Evolutionary conservation across 2,797 vertebrate species (phyloP).

Genomic region (Hippopotamyrus pictus): DNA sequence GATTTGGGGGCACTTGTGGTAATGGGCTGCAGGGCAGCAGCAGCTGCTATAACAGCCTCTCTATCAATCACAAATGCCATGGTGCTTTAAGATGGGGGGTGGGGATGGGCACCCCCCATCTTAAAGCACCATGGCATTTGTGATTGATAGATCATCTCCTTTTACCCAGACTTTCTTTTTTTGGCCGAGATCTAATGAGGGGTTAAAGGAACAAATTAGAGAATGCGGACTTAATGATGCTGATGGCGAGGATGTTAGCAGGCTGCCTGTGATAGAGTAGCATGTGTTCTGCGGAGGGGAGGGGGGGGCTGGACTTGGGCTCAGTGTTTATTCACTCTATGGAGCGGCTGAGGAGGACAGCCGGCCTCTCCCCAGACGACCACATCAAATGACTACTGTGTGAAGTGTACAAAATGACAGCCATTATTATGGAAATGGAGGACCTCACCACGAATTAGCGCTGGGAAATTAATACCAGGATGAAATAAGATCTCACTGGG

Average conservation of each 20-base stretch:
- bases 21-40: conserved; percentile 10
- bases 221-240: conserved; percentile 19
- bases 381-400: not conserved
- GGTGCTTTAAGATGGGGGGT: too few species aligned
- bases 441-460: not conserved
- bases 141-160: conserved; percentile 8
- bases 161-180: not conserved
- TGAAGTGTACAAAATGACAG: conserved; percentile 14
- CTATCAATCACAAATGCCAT: too few species aligned
- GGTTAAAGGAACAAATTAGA: conserved; percentile 24
- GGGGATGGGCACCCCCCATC: not conserved
- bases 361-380: not conserved
- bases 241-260: not conserved
- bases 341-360: not conserved
- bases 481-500: not conserved
- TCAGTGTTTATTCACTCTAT: not conserved
- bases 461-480: conserved; percentile 2
- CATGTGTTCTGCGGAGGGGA: not conserved
- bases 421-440: conserved; percentile 11
- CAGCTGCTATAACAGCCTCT: not conserved
- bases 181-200: conserved; percentile 11
- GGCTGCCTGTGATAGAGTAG: not conserved
- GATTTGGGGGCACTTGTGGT: not conserved
- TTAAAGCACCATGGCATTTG: not conserved
- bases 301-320: too few species aligned